Evolutionary conservation across 2,888 invertebrate species (phyloP).

Genomic region (Gnatocerus cornutus): DNA sequence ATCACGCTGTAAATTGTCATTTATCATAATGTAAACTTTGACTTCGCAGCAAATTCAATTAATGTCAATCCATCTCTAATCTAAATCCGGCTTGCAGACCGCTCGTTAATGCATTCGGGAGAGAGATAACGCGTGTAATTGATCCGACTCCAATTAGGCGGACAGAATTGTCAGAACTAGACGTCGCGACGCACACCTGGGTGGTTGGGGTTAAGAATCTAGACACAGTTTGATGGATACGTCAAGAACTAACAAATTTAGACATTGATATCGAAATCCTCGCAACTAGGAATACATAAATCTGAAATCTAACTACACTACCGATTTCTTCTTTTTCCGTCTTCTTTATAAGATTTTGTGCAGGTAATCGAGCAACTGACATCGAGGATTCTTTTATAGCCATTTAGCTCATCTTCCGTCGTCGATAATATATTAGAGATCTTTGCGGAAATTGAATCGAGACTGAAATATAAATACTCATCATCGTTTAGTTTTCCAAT

Average conservation of each 20-base stretch:
- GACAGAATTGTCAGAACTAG: slow-evolving; percentile 50
- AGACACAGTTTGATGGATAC: slow-evolving; percentile 6
- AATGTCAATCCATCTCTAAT: slow-evolving; percentile 66
- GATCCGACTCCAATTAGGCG: slow-evolving; percentile 61
- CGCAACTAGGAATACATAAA: no score
- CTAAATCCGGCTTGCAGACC: slow-evolving; percentile 58
- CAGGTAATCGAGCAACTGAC: slow-evolving; percentile 16
- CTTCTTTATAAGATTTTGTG: neutral
- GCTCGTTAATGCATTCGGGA: slow-evolving; percentile 58
- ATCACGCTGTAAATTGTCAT: slow-evolving; percentile 69
- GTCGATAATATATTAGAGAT: slow-evolving; percentile 20
- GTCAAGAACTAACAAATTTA: neutral
- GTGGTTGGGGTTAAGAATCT: no score
- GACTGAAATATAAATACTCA: slow-evolving; percentile 18
- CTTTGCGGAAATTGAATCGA: slow-evolving; percentile 35
- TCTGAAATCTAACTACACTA: neutral
- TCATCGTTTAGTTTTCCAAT: slow-evolving; percentile 13
- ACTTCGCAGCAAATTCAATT: slow-evolving; percentile 70
- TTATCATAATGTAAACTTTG: slow-evolving; percentile 70
- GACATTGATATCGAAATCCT: neutral
- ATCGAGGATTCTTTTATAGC: slow-evolving; percentile 23
- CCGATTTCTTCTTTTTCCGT: neutral
- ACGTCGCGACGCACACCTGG: slow-evolving; percentile 19
- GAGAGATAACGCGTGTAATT: slow-evolving; percentile 60
- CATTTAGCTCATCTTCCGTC: slow-evolving; percentile 34